These are phyloP conservation scores for Antrozous pallidus DNA, from an alignment of 2,797 vertebrate genomes.

Conservation along the genomic window DNA sequence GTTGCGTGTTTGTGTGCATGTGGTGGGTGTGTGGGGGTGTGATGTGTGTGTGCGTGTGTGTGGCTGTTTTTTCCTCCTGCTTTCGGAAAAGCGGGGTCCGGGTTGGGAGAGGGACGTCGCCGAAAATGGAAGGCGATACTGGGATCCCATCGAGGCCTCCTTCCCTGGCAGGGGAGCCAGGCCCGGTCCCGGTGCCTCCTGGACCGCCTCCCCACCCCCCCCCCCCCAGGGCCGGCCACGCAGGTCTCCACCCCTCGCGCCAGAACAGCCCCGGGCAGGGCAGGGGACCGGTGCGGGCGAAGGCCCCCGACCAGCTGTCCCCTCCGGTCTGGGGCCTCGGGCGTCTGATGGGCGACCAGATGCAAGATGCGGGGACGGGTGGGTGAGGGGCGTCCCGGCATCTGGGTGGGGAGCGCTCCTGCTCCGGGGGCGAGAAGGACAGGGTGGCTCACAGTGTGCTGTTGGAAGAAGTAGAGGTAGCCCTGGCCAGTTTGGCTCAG, in stretches of 20 bases:
- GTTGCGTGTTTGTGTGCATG: no score
- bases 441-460: fast-evolving
- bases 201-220: no score
- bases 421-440: not conserved
- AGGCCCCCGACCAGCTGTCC: slow-evolving; percentile 26
- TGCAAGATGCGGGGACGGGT: not conserved
- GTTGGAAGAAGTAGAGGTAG: no score
- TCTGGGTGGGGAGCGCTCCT: slow-evolving; percentile 57
- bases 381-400: not conserved
- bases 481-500: no score
- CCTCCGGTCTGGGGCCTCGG: not conserved
- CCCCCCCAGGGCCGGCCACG: no score
- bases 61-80: no score
- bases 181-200: slow-evolving; percentile 50
- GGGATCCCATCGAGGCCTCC: no score
- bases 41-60: no score
- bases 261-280: not conserved
- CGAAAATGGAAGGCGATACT: slow-evolving; percentile 43
- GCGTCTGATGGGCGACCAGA: slow-evolving; percentile 69
- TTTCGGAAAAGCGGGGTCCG: no score
- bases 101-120: slow-evolving; percentile 50
- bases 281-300: not conserved
- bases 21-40: no score
- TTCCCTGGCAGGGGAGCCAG: no score
- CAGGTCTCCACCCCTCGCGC: not conserved